Evolutionary conservation across 2,797 vertebrate genomes (phyloP), one percentile per base, ranked within the genome.

Genomic region (Amphiprion clarkii): DNA sequence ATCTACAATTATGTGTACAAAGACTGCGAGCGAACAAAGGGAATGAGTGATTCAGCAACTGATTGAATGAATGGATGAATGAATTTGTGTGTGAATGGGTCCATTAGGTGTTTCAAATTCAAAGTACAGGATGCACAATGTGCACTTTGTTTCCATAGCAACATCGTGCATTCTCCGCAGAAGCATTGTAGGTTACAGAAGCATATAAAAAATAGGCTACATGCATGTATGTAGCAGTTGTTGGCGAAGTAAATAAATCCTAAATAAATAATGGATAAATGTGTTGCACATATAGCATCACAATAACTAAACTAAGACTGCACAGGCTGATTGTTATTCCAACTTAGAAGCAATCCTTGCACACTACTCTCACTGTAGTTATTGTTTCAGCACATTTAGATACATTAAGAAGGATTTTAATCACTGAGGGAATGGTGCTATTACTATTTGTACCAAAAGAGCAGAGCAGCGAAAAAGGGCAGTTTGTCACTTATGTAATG

Each of bases 101-200:
- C 53, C 16, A 21, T 59, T 53, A 52, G 21, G 29, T 62, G 0
- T 36, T 61, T 72, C 14, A 23, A 17, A 74, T 49, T 55, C 23
- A 25, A n/a, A 67, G 61, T 27, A 39, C 29, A 27, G 14, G 21
- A 10, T 12, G 19, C 61, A n/a, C 6, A 33, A 39, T 73, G 6
- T 48, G n/a, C 44, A 25, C 36, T 74, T 76, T 67, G 64, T 71
- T 74, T 56, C 54, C 31, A 56, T 39, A 27, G 67, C 51, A 71
- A 68, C 61, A 7, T 52, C 11, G 31, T 36, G 9, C 11, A 39
- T 56, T 63, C 39, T 44, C 31, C 31, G 23, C 58, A 67, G 14
- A 39, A 60, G 33, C 39, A 4, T 14, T 72, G 27, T 2, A 29
- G 23, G 52, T 76, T 56, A 2, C 6, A 42, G 21, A 46, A 53